Percentiles rank a stretch among this genome's conserved stretches.
Evolutionary conservation across 53 echinoderm and acorn worm genomes (phyloP).

Genomic region (Holothuria leucospilota): DNA sequence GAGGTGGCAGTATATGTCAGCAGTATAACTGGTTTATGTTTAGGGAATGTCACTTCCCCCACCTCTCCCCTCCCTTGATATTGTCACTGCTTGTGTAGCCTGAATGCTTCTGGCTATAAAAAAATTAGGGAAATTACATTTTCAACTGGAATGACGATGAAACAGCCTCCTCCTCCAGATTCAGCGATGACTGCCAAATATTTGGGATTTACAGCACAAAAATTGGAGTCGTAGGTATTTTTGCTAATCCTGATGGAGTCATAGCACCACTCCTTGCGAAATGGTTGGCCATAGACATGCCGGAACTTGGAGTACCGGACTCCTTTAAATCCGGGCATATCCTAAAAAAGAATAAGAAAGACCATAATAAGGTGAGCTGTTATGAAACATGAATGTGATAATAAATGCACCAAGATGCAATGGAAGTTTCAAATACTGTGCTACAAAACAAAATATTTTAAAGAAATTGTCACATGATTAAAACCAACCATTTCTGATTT

Average conservation of each 20-base stretch:
- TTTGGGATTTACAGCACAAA: slow-evolving; percentile 90
- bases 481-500: too few species aligned
- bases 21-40: too few species aligned
- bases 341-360: slow-evolving; percentile 54
- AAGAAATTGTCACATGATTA: too few species aligned
- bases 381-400: background rate
- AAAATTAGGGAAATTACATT: slow-evolving; percentile 58
- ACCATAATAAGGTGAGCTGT: background rate
- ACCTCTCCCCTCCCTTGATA: too few species aligned
- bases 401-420: too few species aligned
- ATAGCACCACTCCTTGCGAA: slow-evolving; percentile 87
- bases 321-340: slow-evolving; percentile 95
- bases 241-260: slow-evolving; percentile 86
- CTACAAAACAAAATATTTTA: too few species aligned
- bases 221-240: slow-evolving; percentile 88
- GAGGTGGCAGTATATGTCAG: too few species aligned
- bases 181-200: slow-evolving; percentile 89
- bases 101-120: background rate
- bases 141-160: slow-evolving; percentile 80
- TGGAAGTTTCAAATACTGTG: too few species aligned
- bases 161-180: slow-evolving; percentile 88
- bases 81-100: too few species aligned
- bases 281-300: slow-evolving; percentile 93
- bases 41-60: too few species aligned
- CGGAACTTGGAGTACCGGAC: slow-evolving; percentile 98